Conservation (phyloP, 37 sponge, comb jelly and placozoan species). For the Trichoplax adhaerens region DNA sequence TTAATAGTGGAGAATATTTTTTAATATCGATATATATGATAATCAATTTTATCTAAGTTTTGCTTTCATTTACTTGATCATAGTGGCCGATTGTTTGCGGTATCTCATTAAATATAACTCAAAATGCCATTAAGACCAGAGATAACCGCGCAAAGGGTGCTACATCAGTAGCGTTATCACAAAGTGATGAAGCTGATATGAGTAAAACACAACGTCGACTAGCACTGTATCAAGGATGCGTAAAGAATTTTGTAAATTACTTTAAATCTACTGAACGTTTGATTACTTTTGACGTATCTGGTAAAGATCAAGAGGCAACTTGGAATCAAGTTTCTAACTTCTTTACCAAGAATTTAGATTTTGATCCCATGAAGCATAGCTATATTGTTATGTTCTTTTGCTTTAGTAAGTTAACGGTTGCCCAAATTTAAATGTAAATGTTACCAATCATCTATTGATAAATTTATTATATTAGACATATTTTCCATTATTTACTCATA, state of each 20-base stretch:
- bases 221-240: slow-evolving; percentile 30
- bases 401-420: slow-evolving; percentile 19
- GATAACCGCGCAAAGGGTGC: too few relatives aligned
- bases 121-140: too few relatives aligned
- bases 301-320: slow-evolving; percentile 37
- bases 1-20: too few relatives aligned
- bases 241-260: slow-evolving; percentile 33
- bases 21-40: too few relatives aligned
- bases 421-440: too few relatives aligned
- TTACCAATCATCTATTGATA: too few relatives aligned
- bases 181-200: slow-evolving; percentile 61
- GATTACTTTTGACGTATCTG: slow-evolving; percentile 47
- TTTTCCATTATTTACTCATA: too few relatives aligned
- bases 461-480: too few relatives aligned
- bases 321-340: slow-evolving; percentile 45
- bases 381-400: slow-evolving; percentile 54
- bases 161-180: too few relatives aligned
- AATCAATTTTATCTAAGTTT: neutral
- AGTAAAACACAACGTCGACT: slow-evolving; percentile 37
- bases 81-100: slow-evolving; percentile 10
- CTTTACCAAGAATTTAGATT: slow-evolving; percentile 4
- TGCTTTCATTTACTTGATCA: slow-evolving; percentile 1
- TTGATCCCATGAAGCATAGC: neutral
- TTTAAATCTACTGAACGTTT: slow-evolving; percentile 24
- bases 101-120: too few relatives aligned